Conservation (phyloP, 2,113 vertebrate species). For the Chunga burmeisteri region DNA sequence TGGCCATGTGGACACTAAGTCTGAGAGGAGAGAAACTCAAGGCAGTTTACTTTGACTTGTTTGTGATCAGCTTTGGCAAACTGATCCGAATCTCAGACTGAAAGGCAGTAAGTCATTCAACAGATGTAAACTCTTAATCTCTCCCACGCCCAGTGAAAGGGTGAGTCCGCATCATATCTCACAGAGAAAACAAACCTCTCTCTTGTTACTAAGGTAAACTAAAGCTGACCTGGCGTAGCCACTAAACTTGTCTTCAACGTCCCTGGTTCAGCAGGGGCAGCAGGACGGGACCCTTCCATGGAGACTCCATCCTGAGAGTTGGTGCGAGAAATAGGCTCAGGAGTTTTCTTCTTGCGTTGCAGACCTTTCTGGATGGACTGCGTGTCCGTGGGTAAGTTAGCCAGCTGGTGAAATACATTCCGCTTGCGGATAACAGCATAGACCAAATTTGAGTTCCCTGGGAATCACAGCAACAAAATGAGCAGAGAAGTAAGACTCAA, state of each 20-base stretch:
- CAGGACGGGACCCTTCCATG: constrained; percentile 95
- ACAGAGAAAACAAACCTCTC: background rate
- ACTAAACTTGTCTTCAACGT: constrained; percentile 93
- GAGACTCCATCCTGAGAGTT: constrained; percentile 91
- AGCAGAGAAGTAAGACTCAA: background rate
- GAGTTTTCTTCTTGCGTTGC: constrained; percentile 86
- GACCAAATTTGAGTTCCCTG: constrained; percentile 96
- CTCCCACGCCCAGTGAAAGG: constrained; percentile 35
- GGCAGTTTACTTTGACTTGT: background rate
- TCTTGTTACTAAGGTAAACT: background rate
- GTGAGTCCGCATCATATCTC: background rate
- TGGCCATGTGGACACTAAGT: background rate
- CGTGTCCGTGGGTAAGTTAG: constrained; percentile 88
- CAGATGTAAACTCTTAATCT: constrained; percentile 44
- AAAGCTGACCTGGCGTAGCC: constrained; percentile 87
- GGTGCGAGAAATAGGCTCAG: constrained; percentile 88
- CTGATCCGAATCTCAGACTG: background rate
- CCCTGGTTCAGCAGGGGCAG: constrained; percentile 92
- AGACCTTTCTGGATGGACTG: constrained; percentile 91
- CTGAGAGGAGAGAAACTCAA: background rate
- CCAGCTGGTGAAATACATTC: constrained; percentile 94
- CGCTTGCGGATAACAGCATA: constrained; percentile 98
- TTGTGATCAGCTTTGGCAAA: constrained; percentile 11
- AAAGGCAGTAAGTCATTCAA: background rate
- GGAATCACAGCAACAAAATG: background rate